A percentile compares a stretch with the other conserved stretches of the same genome.
Evolutionary conservation across 2,888 invertebrate genomes (phyloP).

Genomic region (Mimas tiliae): DNA sequence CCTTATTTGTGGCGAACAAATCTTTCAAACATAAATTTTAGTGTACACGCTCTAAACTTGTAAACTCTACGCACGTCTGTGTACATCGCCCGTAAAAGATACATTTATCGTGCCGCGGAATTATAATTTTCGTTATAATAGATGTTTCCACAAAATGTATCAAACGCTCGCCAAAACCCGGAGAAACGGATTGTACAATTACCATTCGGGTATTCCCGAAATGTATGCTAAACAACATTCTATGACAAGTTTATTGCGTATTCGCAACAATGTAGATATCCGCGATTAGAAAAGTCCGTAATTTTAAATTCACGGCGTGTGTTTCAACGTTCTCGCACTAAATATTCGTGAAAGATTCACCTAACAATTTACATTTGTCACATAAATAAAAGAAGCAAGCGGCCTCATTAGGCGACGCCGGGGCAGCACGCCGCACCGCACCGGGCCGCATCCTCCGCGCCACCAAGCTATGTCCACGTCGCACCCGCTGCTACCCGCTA

Average conservation of each 20-base stretch:
- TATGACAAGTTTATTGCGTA: constrained; percentile 61
- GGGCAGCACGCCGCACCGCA: constrained; percentile 45
- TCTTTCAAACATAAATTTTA: constrained; percentile 83
- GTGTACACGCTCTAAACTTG: constrained; percentile 81
- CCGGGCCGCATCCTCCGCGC: constrained; percentile 35
- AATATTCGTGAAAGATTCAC: constrained; percentile 72
- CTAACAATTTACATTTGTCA: constrained; percentile 77
- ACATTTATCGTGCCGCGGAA: constrained; percentile 61
- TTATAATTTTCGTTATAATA: constrained; percentile 48
- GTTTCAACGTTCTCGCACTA: constrained; percentile 57
- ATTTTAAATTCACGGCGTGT: constrained; percentile 68
- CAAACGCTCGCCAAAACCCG: constrained; percentile 45
- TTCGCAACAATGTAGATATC: constrained; percentile 48
- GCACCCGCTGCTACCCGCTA: constrained; percentile 35
- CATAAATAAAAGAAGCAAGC: constrained; percentile 78
- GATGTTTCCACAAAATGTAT: constrained; percentile 54
- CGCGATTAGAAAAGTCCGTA: constrained; percentile 62
- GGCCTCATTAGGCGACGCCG: constrained; percentile 72
- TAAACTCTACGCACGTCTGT: constrained; percentile 76
- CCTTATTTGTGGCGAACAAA: constrained; percentile 84
- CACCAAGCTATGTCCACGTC: constrained; percentile 34
- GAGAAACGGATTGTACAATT: constrained; percentile 36
- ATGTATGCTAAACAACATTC: constrained; percentile 48
- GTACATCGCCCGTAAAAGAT: constrained; percentile 64
- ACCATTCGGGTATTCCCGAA: constrained; percentile 47